phyloP scores from a whole-genome alignment of 2,888 invertebrate genomes.

The Agriotes lineatus region DNA sequence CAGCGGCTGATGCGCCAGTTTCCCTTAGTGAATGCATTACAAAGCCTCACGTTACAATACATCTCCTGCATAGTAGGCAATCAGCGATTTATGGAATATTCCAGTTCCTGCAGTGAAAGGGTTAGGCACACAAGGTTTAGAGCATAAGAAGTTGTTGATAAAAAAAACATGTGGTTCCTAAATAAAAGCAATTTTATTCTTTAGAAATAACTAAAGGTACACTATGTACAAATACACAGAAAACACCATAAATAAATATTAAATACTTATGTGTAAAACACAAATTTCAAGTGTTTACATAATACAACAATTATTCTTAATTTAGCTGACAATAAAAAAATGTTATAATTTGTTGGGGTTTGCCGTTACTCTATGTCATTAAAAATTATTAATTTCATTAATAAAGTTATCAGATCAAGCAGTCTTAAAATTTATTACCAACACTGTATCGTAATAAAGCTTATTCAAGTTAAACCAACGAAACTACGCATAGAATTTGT shows the following conservation, averaged over 20 bases:
- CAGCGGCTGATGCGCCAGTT: no score
- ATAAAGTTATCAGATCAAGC: constrained; percentile 35
- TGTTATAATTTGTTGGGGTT: constrained; percentile 23
- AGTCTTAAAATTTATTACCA: constrained; percentile 37
- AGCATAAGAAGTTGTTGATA: neutral
- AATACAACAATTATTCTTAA: constrained; percentile 33
- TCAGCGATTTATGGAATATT: no score
- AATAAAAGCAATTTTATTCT: constrained; percentile 41
- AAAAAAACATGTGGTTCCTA: neutral
- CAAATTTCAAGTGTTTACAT: constrained; percentile 34
- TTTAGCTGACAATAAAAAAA: constrained; percentile 23
- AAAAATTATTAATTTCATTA: constrained; percentile 12
- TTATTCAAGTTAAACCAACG: constrained; percentile 6
- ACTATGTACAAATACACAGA: constrained; percentile 44
- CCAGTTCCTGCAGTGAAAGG: no score
- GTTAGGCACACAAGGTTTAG: no score
- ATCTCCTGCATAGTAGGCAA: no score
- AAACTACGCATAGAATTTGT: constrained; percentile 4
- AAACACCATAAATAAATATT: constrained; percentile 43
- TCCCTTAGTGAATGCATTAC: no score
- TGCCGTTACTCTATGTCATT: constrained; percentile 23
- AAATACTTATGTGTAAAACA: constrained; percentile 38
- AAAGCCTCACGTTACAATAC: no score
- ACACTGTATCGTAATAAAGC: constrained; percentile 33
- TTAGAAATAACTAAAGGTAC: constrained; percentile 39